Evolutionary conservation across 2,113 vertebrate species (phyloP).

Genomic region (Petroica traversi): DNA sequence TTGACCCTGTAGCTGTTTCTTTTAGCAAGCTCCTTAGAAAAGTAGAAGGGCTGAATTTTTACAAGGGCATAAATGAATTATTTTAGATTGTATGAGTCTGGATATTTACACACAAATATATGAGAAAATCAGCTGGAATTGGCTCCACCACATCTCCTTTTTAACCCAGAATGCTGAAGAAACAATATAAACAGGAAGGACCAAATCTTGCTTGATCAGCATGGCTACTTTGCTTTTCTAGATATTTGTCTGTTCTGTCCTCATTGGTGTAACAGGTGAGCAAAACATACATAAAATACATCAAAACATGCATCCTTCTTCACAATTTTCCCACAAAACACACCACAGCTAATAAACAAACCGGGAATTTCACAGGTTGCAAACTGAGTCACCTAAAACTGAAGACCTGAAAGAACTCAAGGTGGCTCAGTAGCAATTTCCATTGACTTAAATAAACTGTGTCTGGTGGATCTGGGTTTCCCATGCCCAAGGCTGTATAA

Average conservation of each 20-base stretch:
- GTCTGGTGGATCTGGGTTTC: neutral
- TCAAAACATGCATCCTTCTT: neutral
- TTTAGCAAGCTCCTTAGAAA: constrained; percentile 20
- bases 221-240: neutral
- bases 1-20: constrained; percentile 12
- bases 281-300: neutral
- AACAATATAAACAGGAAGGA: neutral
- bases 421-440: neutral
- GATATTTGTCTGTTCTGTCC: neutral
- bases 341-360: neutral
- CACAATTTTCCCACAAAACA: neutral
- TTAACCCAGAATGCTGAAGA: neutral
- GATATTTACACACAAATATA: neutral
- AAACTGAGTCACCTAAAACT: neutral
- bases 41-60: constrained; percentile 14
- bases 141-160: neutral
- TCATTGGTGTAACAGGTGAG: neutral
- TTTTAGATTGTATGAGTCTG: neutral
- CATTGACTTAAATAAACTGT: neutral
- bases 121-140: neutral
- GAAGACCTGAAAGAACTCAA: neutral
- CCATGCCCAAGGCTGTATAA: neutral
- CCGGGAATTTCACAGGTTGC: neutral
- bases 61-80: neutral
- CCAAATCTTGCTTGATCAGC: neutral